phyloP scores from a whole-genome alignment of 2,797 vertebrate genomes.

The Amazonetta brasiliensis region DNA sequence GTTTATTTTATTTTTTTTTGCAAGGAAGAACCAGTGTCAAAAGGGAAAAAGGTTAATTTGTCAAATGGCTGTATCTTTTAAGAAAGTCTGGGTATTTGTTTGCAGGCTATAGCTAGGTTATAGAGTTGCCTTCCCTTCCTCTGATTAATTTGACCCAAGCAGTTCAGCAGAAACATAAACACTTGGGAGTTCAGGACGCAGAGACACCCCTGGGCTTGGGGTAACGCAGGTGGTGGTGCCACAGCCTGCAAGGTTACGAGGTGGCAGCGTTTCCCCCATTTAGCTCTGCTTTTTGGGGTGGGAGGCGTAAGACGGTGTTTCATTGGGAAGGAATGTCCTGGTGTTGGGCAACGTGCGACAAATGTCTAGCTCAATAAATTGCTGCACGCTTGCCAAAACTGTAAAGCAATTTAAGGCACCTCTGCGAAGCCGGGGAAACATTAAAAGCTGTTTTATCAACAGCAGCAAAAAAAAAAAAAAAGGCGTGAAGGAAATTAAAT shows the following conservation, averaged over 20 bases:
- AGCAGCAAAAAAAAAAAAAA: neutral
- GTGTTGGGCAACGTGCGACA: neutral
- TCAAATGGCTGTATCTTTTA: neutral
- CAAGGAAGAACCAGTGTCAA: neutral
- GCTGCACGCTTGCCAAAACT: rapidly evolving
- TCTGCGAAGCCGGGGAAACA: neutral
- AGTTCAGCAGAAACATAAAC: neutral
- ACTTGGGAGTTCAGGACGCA: rapidly evolving
- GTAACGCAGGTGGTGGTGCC: neutral
- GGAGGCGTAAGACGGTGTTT: neutral
- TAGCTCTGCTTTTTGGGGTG: neutral
- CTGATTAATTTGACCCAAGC: neutral
- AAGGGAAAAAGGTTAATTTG: neutral
- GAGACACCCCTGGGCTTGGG: neutral
- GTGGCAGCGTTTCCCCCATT: neutral
- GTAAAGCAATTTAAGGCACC: neutral
- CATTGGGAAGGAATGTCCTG: neutral
- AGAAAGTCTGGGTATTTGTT: neutral
- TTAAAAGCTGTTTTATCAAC: neutral
- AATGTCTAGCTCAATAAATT: neutral
- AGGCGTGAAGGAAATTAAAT: neutral
- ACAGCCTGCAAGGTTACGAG: rapidly evolving
- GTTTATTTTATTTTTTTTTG: neutral
- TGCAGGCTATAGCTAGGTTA: neutral
- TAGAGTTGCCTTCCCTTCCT: no score